Evolutionary conservation across 1,140 invertebrate genomes (phyloP), one percentile per base, ranked within the genome.

Genomic region (Psilanteris sp.): DNA sequence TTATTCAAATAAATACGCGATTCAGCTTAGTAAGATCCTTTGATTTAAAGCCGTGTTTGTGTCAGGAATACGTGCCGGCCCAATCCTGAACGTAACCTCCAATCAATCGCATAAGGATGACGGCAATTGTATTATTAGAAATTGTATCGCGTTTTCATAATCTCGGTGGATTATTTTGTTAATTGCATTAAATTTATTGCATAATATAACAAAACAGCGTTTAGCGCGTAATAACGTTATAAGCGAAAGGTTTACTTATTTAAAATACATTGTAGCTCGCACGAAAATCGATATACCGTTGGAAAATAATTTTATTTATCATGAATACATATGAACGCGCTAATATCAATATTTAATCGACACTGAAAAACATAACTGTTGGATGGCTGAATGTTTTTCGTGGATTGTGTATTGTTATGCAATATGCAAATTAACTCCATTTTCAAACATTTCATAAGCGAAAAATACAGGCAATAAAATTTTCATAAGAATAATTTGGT

Each of bases 291-390:
- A 64, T 64, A 52, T 15, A 0, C 14, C 26, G 26, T 8, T 52
- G 46, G 43, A 50, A 57, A 50, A 57, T 57, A 41, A 57, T 59
- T 34, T 66, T 48, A 68, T 68, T 57, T 50, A 36, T 54, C 37
- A 8, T 22, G 41, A 55, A 55, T 55, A 55, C 55, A 46, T 67
- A 55, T 55, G 27, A 37, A 22, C 24, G 31, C 26, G 29, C 3
- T 55, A 54, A 55, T 67, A 67, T 67, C 48, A 67, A 67, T 46
- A 67, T 67, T 67, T 36, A 67, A 43, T 62, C 43, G 27, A 24
- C 62, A 41, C 50, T 22, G 48, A 54, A 55, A 67, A 34, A 18
- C 37, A 7, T 46, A 15, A 16, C 37, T 20, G 32, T 54, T 54
- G 62, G 48, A 9, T 18, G 44, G 27, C 13, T 55, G 11, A 46